Base-by-base conservation (phyloP, 2,888 invertebrate species). In the Sussaba pulchella region DNA sequence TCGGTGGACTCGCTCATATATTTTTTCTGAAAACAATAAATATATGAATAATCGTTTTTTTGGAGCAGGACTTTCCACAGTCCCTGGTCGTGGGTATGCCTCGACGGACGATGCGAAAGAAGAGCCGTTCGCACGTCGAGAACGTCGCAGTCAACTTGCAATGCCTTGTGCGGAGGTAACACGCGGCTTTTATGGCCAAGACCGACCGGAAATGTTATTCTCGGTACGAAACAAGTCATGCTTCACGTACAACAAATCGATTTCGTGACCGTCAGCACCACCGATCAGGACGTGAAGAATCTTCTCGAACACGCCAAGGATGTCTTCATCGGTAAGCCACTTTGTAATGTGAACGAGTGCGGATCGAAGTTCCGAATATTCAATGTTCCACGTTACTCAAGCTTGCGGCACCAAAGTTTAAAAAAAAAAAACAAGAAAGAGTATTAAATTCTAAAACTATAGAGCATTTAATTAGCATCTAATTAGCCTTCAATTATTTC, bases 51-150 rank as follows among this genome's bases (percentile, higher is more conserved):
- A 41, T n/a, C 0, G 9, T 1, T n/a, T 4, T 75, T 67, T 59
- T 52, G 12, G 6, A 6, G 26, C 70, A 92, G 92, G 75, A 87
- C 87, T 4, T 91, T 92, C 78, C 89, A 92, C 72, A 92, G 89
- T 75, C 95, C 95, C 69, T 97, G 97, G 97, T 96, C 96, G 8
- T 97, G 96, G 95, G 93, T 94, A 41, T 97, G 97, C 90, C 94
- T 95, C 64, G 93, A 93, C 52, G 93, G 93, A 84, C 94, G 95
- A 81, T 97, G 96, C 93, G 95, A 96, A 86, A 94, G 96, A 43
- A 92, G 93, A 52, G 93, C 92, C 36, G 94, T 93, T 79, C 95
- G 93, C 86, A 95, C 96, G 5, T 94, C 96, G 82, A 93, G 94
- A 57, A 96, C 96, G 85, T 95, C 96, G 0, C 93, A 96, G 85